phyloP scores from a whole-genome alignment of 1,140 invertebrate species.

The Brachionus calyciflorus region DNA sequence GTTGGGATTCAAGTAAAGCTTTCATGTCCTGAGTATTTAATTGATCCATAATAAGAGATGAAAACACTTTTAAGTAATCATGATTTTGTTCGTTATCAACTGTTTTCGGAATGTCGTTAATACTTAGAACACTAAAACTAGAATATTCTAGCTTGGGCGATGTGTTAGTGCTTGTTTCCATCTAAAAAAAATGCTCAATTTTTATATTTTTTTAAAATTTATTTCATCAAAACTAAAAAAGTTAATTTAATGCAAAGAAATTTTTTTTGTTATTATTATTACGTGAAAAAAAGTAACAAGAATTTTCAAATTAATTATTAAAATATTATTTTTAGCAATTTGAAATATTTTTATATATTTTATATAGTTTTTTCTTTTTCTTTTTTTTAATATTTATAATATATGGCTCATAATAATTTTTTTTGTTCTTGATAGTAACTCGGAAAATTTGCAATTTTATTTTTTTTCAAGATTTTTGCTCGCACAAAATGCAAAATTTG shows the following conservation, averaged over 20 bases:
- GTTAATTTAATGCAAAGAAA: too few relatives aligned
- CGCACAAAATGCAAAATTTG: too few relatives aligned
- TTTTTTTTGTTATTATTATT: background rate
- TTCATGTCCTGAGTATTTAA: constrained; percentile 23
- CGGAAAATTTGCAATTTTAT: too few relatives aligned
- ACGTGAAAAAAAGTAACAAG: background rate
- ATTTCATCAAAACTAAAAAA: too few relatives aligned
- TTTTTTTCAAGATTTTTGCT: too few relatives aligned
- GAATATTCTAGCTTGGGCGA: constrained; percentile 12
- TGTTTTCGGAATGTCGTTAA: background rate
- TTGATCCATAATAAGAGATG: constrained; percentile 2
- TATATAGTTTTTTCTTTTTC: constrained; percentile 7
- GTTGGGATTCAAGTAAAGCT: constrained; percentile 14
- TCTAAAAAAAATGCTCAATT: too few relatives aligned
- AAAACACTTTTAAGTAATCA: background rate
- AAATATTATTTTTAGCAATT: constrained; percentile 29
- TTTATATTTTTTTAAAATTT: too few relatives aligned
- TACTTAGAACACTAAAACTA: background rate
- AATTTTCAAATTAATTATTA: constrained; percentile 34
- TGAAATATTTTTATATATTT: constrained; percentile 21
- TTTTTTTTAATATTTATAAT: too few relatives aligned
- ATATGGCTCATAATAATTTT: too few relatives aligned
- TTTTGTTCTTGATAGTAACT: too few relatives aligned
- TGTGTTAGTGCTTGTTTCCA: background rate
- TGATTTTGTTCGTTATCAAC: background rate